Evolutionary conservation across 2,888 invertebrate species (phyloP), one percentile per base, ranked within the genome.

Genomic region (Drosophila kambysellisi): DNA sequence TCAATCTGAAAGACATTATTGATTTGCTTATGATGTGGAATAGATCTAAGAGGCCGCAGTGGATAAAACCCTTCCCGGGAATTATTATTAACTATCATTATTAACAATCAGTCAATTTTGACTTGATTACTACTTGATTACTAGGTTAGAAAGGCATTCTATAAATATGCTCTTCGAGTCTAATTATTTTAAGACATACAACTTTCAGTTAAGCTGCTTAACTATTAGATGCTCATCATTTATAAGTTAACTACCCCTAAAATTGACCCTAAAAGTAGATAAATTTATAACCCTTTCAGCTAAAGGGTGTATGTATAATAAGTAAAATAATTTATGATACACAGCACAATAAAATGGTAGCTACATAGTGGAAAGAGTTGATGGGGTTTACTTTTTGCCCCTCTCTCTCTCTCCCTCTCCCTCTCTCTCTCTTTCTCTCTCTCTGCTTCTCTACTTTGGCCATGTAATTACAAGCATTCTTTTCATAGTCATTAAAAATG

Each of bases 401-500:
- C 37, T 50, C 62, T 72, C 30, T 6, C 30, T 30, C 30, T 30
- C 64, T 65, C 54, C 5, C 12, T 4, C 35, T 20, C 15, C 79
- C 64, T 65, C 54, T 9, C 7, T 17, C 5, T 4, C 29, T 9
- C 5, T 81, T 9, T 1, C 39, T 29, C 8, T 77, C 59, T 65
- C 56, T 25, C 7, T 7, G n/a, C 29, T n/a, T 74, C 65, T 69
- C 57, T 70, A 58, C 72, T 77, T 59, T 57, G 60, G 77, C 72
- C 81, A 74, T 88, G 82, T 88, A 85, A 85, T 85, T 88, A 86
- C 85, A 80, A 78, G 74, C 84, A 86, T 86, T 86, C 87, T 88
- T 86, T 88, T 81, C 80, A 57, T 82, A 86, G 85, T 86, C 85
- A 88, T 86, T 86, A 86, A 86, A 85, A 88, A 88, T 86, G 85